A percentile compares a stretch with the other conserved stretches of the same genome.
These are phyloP conservation scores for Eurystomus gularis DNA, from an alignment of 2,113 vertebrate species.

Conservation along the genomic window DNA sequence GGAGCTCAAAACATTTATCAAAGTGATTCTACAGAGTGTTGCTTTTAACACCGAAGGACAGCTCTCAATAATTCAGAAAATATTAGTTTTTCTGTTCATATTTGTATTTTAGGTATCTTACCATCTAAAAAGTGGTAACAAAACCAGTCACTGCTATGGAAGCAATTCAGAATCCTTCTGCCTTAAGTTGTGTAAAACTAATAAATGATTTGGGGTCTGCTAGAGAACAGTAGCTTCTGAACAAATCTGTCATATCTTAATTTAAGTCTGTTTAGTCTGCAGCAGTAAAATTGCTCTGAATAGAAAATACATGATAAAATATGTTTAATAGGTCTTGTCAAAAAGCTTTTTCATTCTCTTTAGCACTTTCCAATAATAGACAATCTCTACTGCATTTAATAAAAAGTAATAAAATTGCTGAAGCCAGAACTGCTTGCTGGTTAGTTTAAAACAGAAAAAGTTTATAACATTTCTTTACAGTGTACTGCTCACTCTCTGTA, in stretches of 20 bases:
- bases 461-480: background rate
- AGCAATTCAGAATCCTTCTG: background rate
- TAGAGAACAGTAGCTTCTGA: background rate
- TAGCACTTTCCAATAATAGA: background rate
- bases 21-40: background rate
- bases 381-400: background rate
- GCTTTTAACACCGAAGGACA: background rate
- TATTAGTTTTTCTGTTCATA: background rate
- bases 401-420: background rate
- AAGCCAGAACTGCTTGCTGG: background rate
- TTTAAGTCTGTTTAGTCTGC: conserved; percentile 38
- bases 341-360: background rate
- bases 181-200: background rate
- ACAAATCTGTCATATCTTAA: background rate
- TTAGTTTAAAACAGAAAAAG: background rate
- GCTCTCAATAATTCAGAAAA: background rate
- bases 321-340: background rate
- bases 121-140: background rate
- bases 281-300: background rate
- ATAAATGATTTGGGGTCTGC: background rate
- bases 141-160: background rate
- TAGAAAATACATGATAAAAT: conserved; percentile 1
- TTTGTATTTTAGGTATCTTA: background rate
- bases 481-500: background rate
- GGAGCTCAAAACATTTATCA: background rate